Percentiles rank a stretch among this genome's conserved stretches.
phyloP scores from a whole-genome alignment of 2,888 invertebrate species.

The Plagodis pulveraria region DNA sequence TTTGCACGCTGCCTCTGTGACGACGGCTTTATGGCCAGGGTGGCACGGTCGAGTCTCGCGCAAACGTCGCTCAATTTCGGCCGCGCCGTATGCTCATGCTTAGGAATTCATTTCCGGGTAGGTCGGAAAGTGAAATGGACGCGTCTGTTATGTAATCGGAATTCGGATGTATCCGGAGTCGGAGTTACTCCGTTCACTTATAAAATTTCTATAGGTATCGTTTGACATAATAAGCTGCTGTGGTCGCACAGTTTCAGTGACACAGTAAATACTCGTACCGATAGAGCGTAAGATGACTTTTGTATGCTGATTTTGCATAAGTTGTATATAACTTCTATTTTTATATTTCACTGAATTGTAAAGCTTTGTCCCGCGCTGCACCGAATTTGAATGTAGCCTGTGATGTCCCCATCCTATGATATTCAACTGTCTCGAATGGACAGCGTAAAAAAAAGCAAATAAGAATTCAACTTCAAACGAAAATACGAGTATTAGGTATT shows the following conservation, averaged over 20 bases:
- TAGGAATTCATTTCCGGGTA: slow-evolving; percentile 85
- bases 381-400: too few species aligned
- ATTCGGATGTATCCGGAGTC: slow-evolving; percentile 84
- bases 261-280: slow-evolving; percentile 58
- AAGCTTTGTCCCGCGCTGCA: slow-evolving; percentile 23
- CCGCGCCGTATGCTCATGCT: slow-evolving; percentile 81
- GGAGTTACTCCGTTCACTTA: slow-evolving; percentile 81
- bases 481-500: too few species aligned
- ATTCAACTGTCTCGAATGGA: too few species aligned
- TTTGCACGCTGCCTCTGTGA: slow-evolving; percentile 43
- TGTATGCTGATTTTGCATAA: slow-evolving; percentile 44
- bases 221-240: slow-evolving; percentile 76
- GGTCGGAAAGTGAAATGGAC: slow-evolving; percentile 85
- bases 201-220: slow-evolving; percentile 77
- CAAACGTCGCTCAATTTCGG: slow-evolving; percentile 58
- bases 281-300: slow-evolving; percentile 65
- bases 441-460: too few species aligned
- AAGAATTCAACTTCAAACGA: too few species aligned
- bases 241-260: slow-evolving; percentile 58
- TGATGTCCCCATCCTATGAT: too few species aligned
- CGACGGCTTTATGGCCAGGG: slow-evolving; percentile 53
- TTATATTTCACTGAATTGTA: slow-evolving; percentile 39
- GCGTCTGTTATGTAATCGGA: slow-evolving; percentile 85
- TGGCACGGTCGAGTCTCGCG: slow-evolving; percentile 59
- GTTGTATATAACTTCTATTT: slow-evolving; percentile 45